Evolutionary conservation across 64 coral and sea anemone genomes (phyloP).

Genomic region (Trachythela sp.): DNA sequence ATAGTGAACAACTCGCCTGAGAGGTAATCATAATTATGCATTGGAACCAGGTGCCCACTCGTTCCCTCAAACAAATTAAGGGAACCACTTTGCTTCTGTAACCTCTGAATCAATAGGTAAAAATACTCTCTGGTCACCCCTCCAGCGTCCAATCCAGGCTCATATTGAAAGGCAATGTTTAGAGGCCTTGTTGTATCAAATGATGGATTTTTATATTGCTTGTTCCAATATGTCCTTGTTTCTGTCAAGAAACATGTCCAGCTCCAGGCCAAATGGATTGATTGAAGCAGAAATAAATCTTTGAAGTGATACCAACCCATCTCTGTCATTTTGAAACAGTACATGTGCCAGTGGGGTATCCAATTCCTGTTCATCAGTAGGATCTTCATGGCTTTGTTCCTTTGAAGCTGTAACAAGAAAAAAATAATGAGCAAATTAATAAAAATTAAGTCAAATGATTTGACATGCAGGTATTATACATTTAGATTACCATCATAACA

Average conservation of each 20-base stretch:
- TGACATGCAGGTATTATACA: no score
- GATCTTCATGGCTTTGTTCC: not conserved
- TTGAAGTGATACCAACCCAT: not conserved
- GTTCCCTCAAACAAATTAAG: not conserved
- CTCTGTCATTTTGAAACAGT: not conserved
- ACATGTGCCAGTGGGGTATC: not conserved
- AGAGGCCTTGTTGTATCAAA: not conserved
- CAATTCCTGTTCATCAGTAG: not conserved
- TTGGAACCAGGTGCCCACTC: not conserved
- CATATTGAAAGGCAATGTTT: not conserved
- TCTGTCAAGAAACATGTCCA: not conserved
- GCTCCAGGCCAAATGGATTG: not conserved
- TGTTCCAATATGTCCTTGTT: not conserved
- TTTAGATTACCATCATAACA: no score
- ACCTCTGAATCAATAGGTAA: not conserved
- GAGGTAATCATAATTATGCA: not conserved
- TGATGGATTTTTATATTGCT: not conserved
- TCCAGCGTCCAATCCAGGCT: not conserved
- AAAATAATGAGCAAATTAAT: not conserved
- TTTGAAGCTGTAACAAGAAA: not conserved
- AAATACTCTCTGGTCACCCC: not conserved
- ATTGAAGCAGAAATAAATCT: not conserved
- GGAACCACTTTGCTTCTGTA: not conserved
- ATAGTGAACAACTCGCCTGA: not conserved
- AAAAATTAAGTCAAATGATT: no score